A percentile compares a stretch with the other conserved stretches of the same genome.
Conservation (phyloP, 1,140 invertebrate species). For the Atta colombica region DNA sequence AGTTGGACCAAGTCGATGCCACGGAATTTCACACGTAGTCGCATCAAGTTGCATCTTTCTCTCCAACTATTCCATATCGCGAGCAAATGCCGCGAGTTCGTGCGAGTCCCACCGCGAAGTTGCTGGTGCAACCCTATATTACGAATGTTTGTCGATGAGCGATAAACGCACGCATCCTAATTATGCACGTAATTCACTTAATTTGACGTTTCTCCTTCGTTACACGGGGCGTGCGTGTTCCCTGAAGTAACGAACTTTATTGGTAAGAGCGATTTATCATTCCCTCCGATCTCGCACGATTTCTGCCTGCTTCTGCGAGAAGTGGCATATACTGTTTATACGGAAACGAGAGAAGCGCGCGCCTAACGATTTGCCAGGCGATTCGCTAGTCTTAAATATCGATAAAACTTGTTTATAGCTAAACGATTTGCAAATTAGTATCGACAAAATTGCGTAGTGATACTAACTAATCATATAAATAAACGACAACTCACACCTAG, state of each 20-base stretch:
- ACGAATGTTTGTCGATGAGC: conserved; percentile 76
- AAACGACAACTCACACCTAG: neutral
- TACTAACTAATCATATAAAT: too few species aligned
- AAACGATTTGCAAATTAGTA: conserved; percentile 1
- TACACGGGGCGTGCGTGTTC: conserved; percentile 75
- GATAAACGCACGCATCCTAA: conserved; percentile 76
- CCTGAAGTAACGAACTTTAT: conserved; percentile 76
- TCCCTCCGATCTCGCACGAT: conserved; percentile 73
- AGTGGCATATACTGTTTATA: conserved; percentile 59
- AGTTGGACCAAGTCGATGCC: neutral
- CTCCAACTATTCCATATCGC: conserved; percentile 12
- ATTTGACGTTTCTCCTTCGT: conserved; percentile 76
- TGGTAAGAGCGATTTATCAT: conserved; percentile 77
- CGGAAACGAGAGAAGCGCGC: conserved; percentile 28
- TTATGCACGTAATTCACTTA: conserved; percentile 79
- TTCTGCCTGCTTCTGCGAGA: conserved; percentile 66
- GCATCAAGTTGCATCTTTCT: conserved; percentile 15
- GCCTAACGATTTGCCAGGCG: conserved; percentile 61
- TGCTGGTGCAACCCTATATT: conserved; percentile 66
- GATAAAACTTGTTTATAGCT: neutral
- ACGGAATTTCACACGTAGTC: conserved; percentile 57
- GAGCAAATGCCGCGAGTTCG: conserved; percentile 53
- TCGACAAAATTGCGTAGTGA: neutral
- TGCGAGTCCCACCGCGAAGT: conserved; percentile 64
- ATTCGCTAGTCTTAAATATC: conserved; percentile 46